Evolutionary conservation across 2,888 invertebrate species (phyloP), one percentile per base, ranked within the genome.

Genomic region (Sinodicranocentrus sp.): DNA sequence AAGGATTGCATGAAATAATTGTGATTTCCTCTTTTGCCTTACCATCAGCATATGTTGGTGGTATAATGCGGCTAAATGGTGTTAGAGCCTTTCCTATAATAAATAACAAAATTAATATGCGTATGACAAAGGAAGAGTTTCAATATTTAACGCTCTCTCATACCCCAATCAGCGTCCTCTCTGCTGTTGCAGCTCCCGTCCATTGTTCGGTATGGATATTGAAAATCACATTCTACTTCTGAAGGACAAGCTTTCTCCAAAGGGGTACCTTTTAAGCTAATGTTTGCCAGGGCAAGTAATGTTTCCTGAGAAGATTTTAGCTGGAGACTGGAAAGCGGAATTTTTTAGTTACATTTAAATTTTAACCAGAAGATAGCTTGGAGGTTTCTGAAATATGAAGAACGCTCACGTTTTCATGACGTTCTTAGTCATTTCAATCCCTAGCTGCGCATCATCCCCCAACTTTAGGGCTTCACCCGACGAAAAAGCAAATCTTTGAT

Each of bases 131-230:
- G 52, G n/a, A n/a, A n/a, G 17, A 52, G 15, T 52, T 17, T 52
- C 52, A 52, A 10, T n/a, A 39, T 8, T 39, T 13, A 39, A 39
- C 13, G 39, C 39, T 8, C 13, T 8, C 39, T 8, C 5, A 93
- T 92, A 10, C 99, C 99, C 93, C 95, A 94, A 8, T 93, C 93
- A 0, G 98, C 96, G 87, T 95, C 93, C 82, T 93, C 92, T 65
- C 95, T 91, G 91, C 99, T 98, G 91, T 99, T 99, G 90, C 99
- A 99, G 0, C 97, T 94, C 0, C 99, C 99, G 90, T 99, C 98
- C 85, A 95, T 93, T 0, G 95, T 93, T 73, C 96, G 92, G 90
- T 94, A 96, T 0, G 88, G 88, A 83, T 65, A 86, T 19, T 82
- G 71, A 3, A 82, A 84, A 19, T 71, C 71, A 48, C 88, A 88